A percentile compares a stretch with the other conserved stretches of the same genome.
These are phyloP conservation scores for Microctonus hyperodae DNA, from an alignment of 2,888 invertebrate species.

Conservation along the genomic window DNA sequence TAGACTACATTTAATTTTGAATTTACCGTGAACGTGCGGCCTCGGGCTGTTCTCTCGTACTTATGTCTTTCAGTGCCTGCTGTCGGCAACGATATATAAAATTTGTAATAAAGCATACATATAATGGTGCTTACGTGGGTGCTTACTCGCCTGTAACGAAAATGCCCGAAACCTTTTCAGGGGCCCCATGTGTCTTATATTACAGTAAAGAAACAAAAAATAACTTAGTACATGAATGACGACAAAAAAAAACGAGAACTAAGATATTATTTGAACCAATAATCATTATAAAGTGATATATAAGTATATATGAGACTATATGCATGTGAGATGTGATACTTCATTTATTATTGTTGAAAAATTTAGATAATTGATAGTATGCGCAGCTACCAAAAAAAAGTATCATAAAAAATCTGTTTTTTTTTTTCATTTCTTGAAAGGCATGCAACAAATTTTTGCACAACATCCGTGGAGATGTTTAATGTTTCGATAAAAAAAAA, in stretches of 20 bases:
- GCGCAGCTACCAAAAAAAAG: too few species aligned
- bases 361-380: background rate
- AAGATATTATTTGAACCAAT: slow-evolving; percentile 29
- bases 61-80: slow-evolving; percentile 27
- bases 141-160: slow-evolving; percentile 29
- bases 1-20: slow-evolving; percentile 5
- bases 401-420: too few species aligned
- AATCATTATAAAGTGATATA: slow-evolving; percentile 52
- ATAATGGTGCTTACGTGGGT: slow-evolving; percentile 56
- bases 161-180: slow-evolving; percentile 24
- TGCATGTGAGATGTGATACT: slow-evolving; percentile 36
- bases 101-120: slow-evolving; percentile 45
- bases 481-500: too few species aligned
- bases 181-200: slow-evolving; percentile 15
- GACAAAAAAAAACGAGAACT: background rate
- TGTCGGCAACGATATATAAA: slow-evolving; percentile 36
- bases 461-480: too few species aligned
- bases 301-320: too few species aligned
- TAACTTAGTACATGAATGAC: too few species aligned
- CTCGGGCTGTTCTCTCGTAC: slow-evolving; percentile 25
- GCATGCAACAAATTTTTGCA: too few species aligned
- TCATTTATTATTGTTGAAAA: background rate
- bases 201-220: slow-evolving; percentile 14
- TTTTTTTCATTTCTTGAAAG: background rate
- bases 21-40: slow-evolving; percentile 19